A percentile compares a stretch with the other conserved stretches of the same genome.
These are phyloP conservation scores for Orthosia incerta DNA, from an alignment of 2,888 invertebrate species.

Conservation along the genomic window DNA sequence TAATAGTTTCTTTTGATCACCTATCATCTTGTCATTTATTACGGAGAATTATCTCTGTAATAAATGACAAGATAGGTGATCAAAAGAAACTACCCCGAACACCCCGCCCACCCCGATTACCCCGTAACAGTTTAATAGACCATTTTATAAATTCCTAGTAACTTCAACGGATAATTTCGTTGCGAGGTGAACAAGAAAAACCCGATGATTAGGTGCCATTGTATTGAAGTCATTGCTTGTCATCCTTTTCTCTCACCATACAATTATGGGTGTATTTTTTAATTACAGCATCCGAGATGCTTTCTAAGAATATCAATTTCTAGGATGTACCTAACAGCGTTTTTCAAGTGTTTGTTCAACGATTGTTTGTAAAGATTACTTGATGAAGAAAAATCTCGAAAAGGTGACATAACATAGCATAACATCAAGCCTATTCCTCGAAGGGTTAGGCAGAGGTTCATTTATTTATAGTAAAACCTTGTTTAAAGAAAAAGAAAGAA, in stretches of 20 bases:
- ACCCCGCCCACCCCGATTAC: no score
- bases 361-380: background rate
- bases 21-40: background rate
- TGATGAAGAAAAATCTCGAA: background rate
- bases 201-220: constrained; percentile 32
- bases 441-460: no score
- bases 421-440: no score
- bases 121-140: background rate
- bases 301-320: constrained; percentile 42
- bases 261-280: constrained; percentile 35
- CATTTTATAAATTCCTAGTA: constrained; percentile 15
- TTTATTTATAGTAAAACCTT: no score
- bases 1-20: background rate
- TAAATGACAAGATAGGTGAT: no score
- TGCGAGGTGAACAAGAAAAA: constrained; percentile 25
- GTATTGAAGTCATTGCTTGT: constrained; percentile 30
- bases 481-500: no score
- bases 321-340: background rate
- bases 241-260: constrained; percentile 32
- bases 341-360: background rate
- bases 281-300: constrained; percentile 38
- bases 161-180: constrained; percentile 7
- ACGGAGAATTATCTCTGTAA: no score
- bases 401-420: background rate
- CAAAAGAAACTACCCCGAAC: no score